phyloP scores from a whole-genome alignment of 2,113 vertebrate genomes.

The Camelus dromedarius region DNA sequence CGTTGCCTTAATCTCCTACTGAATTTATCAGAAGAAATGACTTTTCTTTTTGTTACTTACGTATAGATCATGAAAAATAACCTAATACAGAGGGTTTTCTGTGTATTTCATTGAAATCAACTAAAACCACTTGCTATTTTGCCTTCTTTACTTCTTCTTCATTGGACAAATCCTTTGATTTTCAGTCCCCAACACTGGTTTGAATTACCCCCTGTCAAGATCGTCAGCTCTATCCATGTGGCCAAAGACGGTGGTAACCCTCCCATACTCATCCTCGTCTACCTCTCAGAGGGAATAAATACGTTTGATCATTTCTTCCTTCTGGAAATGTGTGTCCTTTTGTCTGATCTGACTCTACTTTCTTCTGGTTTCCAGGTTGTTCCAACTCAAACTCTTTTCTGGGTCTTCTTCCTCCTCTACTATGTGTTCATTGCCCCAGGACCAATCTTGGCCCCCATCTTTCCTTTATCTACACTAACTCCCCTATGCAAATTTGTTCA shows the following conservation, averaged over 20 bases:
- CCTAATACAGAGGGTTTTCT: not conserved
- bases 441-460: not conserved
- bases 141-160: not conserved
- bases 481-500: not conserved
- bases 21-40: constrained; percentile 13
- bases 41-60: constrained; percentile 1
- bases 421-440: not conserved
- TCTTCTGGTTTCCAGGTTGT: not conserved
- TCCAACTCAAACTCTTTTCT: not conserved
- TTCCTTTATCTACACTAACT: not conserved
- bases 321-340: not conserved
- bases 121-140: not conserved
- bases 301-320: not conserved
- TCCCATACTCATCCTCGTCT: not conserved
- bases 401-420: not conserved
- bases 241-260: not conserved
- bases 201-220: not conserved
- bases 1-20: not conserved
- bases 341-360: not conserved
- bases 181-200: not conserved
- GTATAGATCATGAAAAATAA: not conserved
- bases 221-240: not conserved
- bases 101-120: constrained; percentile 38
- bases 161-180: not conserved
- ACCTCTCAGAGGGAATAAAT: not conserved